Evolutionary conservation across 2,888 invertebrate genomes (phyloP), one percentile per base, ranked within the genome.

Genomic region (Cheilosia scutellata): DNA sequence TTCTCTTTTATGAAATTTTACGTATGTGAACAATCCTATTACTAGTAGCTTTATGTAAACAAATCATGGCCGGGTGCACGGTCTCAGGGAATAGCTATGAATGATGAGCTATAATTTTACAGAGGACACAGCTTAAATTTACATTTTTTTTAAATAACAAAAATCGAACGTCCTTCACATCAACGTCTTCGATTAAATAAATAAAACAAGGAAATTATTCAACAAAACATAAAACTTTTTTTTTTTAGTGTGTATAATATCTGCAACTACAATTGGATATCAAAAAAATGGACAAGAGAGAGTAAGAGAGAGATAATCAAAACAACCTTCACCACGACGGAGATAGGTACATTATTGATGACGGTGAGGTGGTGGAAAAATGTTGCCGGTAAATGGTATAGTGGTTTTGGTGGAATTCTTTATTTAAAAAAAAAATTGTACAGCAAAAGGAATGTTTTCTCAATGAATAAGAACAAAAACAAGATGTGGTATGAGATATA

Each of bases 281-380:
- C 79, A 82, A 70, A 72, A 82, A 79, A 87, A 88, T 89, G 88
- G 89, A 89, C 88, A 88, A 89, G 89, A 83, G 78, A 79, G 71
- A 82, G 58, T 78, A 74, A 68, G 40, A 74, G 80, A 87, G 70
- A 78, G 75, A 83, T 70, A 65, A 44, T 53, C 37, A 66, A 55
- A 78, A 47, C 60, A 72, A 71, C 68, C 83, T 83, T 78, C 49
- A 78, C 83, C 83, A 74, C 75, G 42, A 49, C 60, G 71, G 66
- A 74, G 72, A 79, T 6, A 80, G 76, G 72, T 60, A 60, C 57
- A 57, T 86, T 76, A 74, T 68, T 71, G 31, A 84, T 79, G 80
- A 84, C 60, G 65, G 42, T 79, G 25, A 9, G 49, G 51, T 62
- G 68, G 77, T 62, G 75, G 75, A 63, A 63, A 75, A 65, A 70